Conservation (phyloP, 2,888 invertebrate species). For the Aleiodes leptofemur region DNA sequence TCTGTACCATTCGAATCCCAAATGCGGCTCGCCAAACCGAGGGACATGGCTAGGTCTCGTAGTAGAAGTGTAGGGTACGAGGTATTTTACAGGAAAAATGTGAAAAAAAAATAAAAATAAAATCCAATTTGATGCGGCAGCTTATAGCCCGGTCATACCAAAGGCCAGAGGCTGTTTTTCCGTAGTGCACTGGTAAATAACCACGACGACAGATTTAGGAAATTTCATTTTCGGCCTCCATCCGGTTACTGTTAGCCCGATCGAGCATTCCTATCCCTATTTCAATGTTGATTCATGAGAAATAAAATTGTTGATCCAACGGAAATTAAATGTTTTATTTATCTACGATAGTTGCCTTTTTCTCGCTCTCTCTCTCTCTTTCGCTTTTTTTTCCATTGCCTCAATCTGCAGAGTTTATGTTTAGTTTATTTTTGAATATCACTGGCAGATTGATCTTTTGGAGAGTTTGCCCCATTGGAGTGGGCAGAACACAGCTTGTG, state of each 20-base stretch:
- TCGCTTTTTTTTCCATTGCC: no score
- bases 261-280: slow-evolving; percentile 16
- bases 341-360: slow-evolving; percentile 1
- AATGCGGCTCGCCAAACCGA: slow-evolving; percentile 6
- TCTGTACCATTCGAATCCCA: slow-evolving; percentile 16
- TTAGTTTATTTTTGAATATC: slow-evolving; percentile 14
- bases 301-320: slow-evolving; percentile 20
- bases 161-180: slow-evolving; percentile 56
- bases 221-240: slow-evolving; percentile 50
- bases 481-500: slow-evolving; percentile 52
- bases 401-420: not conserved
- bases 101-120: slow-evolving; percentile 53
- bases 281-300: slow-evolving; percentile 24
- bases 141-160: slow-evolving; percentile 55
- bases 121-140: slow-evolving; percentile 63
- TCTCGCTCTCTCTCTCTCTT: no score
- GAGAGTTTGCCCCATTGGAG: slow-evolving; percentile 22
- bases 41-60: not conserved
- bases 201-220: slow-evolving; percentile 49
- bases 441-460: slow-evolving; percentile 23
- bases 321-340: slow-evolving; percentile 23
- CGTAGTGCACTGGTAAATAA: slow-evolving; percentile 50
- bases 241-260: slow-evolving; percentile 33
- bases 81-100: slow-evolving; percentile 17
- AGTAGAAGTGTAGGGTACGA: not conserved